phyloP scores from a whole-genome alignment of 2,888 invertebrate genomes.

The Andrena bucephala region DNA sequence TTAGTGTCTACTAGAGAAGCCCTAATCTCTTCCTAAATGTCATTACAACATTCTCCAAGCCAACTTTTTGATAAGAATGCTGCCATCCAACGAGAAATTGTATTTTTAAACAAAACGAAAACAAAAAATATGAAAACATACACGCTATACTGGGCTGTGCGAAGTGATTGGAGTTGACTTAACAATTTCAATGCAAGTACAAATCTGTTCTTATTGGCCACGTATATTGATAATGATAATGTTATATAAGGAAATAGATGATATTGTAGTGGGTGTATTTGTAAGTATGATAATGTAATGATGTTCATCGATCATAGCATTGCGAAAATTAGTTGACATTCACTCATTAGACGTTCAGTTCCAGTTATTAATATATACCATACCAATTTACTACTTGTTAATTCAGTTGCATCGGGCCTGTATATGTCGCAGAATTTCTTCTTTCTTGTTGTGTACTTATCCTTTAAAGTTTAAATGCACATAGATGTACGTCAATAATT shows the following conservation, averaged over 20 bases:
- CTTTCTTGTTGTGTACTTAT: slow-evolving; percentile 3
- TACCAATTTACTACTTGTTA: slow-evolving; percentile 72
- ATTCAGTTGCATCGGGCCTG: slow-evolving; percentile 71
- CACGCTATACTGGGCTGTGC: slow-evolving; percentile 85
- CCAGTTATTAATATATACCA: slow-evolving; percentile 67
- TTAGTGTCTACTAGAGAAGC: slow-evolving; percentile 78
- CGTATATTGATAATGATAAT: slow-evolving; percentile 84
- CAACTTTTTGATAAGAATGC: slow-evolving; percentile 83
- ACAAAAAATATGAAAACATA: slow-evolving; percentile 81
- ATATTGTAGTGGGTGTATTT: slow-evolving; percentile 83
- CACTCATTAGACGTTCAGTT: slow-evolving; percentile 72
- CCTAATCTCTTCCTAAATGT: slow-evolving; percentile 81
- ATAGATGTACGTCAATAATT: neutral
- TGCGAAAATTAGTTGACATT: slow-evolving; percentile 74
- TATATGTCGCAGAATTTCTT: slow-evolving; percentile 15
- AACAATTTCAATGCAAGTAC: slow-evolving; percentile 85
- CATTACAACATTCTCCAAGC: slow-evolving; percentile 84
- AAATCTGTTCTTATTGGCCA: slow-evolving; percentile 85
- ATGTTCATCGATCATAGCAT: slow-evolving; percentile 77
- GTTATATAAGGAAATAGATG: slow-evolving; percentile 81
- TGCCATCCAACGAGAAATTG: slow-evolving; percentile 82
- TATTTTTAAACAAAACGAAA: slow-evolving; percentile 83
- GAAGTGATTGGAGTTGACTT: slow-evolving; percentile 85
- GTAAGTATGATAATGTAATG: slow-evolving; percentile 81
- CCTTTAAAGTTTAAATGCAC: neutral